Evolutionary conservation across 2,113 vertebrate species (phyloP).

Genomic region (Calidris pugnax): DNA sequence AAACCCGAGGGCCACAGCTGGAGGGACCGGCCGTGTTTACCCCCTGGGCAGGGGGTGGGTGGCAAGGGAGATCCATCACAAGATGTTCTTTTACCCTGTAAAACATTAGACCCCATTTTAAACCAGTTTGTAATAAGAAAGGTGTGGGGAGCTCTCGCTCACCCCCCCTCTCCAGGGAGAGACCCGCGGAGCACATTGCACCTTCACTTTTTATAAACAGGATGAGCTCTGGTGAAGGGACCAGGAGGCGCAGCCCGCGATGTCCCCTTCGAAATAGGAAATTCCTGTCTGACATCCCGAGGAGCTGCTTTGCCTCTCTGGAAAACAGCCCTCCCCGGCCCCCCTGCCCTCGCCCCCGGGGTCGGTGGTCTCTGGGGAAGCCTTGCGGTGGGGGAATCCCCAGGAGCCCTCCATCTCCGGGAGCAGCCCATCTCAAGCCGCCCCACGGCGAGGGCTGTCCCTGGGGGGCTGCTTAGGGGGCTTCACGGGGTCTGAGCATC

Average conservation of each 20-base stretch:
- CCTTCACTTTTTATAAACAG: not conserved
- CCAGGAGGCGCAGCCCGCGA: not conserved
- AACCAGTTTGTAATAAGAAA: not conserved
- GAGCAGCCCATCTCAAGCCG: not conserved
- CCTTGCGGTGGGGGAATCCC: rapidly evolving
- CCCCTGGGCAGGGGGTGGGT: not conserved
- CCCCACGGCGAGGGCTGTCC: rapidly evolving
- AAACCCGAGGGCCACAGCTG: not conserved
- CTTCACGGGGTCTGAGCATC: not conserved
- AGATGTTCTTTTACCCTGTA: rapidly evolving
- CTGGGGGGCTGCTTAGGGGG: rapidly evolving
- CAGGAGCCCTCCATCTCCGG: not conserved
- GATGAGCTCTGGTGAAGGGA: not conserved
- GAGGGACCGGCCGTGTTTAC: not conserved
- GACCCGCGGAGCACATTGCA: not conserved
- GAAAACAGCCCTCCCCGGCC: not conserved
- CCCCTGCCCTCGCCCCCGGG: not conserved
- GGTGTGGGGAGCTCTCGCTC: rapidly evolving
- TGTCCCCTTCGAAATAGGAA: not conserved
- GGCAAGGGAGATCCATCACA: not conserved
- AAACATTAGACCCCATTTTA: rapidly evolving
- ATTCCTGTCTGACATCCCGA: too few relatives aligned
- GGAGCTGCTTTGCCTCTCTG: not conserved
- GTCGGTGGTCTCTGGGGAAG: not conserved
- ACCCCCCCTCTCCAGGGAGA: not conserved